These are phyloP conservation scores for Mythimna albipuncta DNA, from an alignment of 2,888 invertebrate species.

Conservation along the genomic window DNA sequence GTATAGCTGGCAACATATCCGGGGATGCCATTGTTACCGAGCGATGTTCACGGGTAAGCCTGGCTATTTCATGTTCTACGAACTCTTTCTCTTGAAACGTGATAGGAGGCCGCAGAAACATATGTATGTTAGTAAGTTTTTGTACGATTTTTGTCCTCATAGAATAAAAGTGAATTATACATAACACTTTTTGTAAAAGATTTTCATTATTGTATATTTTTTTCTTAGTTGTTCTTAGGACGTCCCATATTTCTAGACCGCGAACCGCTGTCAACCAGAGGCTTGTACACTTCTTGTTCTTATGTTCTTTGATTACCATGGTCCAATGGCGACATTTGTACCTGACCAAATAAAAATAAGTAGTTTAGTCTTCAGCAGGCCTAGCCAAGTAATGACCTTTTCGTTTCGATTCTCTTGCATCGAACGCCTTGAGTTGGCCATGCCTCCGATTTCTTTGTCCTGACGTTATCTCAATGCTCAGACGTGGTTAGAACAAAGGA, in stretches of 20 bases:
- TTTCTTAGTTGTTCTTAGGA: constrained; percentile 72
- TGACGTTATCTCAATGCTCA: no score
- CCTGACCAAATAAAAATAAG: constrained; percentile 62
- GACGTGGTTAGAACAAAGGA: no score
- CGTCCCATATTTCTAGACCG: constrained; percentile 82
- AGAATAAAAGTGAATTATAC: constrained; percentile 76
- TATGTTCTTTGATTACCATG: constrained; percentile 81
- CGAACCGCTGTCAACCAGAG: constrained; percentile 79
- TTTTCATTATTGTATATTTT: constrained; percentile 71
- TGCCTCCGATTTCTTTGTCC: no score
- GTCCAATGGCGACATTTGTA: constrained; percentile 83
- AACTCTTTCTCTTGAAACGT: constrained; percentile 72
- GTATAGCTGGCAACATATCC: constrained; percentile 65
- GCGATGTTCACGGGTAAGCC: constrained; percentile 72
- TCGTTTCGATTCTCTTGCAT: no score
- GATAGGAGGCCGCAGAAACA: constrained; percentile 47
- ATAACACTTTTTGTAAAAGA: constrained; percentile 76
- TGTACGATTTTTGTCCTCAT: constrained; percentile 50
- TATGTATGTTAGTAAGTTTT: constrained; percentile 35
- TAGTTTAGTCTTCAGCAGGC: background rate
- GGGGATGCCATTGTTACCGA: constrained; percentile 47
- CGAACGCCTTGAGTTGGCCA: no score
- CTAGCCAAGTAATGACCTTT: no score
- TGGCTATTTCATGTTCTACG: constrained; percentile 73
- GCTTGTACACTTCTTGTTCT: constrained; percentile 70